Evolutionary conservation across 1,140 invertebrate species (phyloP).

Genomic region (Bombus consobrinus): DNA sequence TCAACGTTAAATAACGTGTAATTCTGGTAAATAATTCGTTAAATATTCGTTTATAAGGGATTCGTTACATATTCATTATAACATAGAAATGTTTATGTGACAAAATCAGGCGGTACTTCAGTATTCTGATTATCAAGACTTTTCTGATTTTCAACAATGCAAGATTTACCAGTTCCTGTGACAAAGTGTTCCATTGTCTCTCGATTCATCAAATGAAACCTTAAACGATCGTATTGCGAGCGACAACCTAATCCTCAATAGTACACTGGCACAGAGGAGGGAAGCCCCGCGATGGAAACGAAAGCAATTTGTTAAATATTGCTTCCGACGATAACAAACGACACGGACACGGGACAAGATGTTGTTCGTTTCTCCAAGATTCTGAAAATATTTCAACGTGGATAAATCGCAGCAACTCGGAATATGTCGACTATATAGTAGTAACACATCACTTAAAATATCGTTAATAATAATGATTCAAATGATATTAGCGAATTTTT

Average conservation of each 20-base stretch:
- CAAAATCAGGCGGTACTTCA: neutral
- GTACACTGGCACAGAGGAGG: constrained; percentile 11
- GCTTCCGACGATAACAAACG: constrained; percentile 60
- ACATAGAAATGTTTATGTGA: neutral
- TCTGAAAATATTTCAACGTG: neutral
- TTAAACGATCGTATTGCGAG: constrained; percentile 43
- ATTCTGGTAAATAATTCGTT: neutral
- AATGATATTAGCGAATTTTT: too few species aligned
- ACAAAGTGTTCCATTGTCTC: constrained; percentile 59
- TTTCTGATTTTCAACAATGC: too few species aligned
- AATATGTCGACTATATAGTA: neutral
- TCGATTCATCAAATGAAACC: constrained; percentile 67
- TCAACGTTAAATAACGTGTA: neutral
- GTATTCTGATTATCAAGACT: too few species aligned
- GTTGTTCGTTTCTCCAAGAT: neutral
- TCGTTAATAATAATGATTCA: neutral
- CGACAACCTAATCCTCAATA: constrained; percentile 56
- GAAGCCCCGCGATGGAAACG: constrained; percentile 58
- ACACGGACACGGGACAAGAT: constrained; percentile 10
- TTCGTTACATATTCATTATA: neutral
- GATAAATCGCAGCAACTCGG: neutral
- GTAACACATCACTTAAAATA: neutral
- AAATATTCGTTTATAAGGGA: neutral
- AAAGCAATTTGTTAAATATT: constrained; percentile 74
- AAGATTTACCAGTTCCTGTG: constrained; percentile 10